These are phyloP conservation scores for Ammodytes dubius DNA, from an alignment of 2,113 vertebrate genomes.

Conservation along the genomic window DNA sequence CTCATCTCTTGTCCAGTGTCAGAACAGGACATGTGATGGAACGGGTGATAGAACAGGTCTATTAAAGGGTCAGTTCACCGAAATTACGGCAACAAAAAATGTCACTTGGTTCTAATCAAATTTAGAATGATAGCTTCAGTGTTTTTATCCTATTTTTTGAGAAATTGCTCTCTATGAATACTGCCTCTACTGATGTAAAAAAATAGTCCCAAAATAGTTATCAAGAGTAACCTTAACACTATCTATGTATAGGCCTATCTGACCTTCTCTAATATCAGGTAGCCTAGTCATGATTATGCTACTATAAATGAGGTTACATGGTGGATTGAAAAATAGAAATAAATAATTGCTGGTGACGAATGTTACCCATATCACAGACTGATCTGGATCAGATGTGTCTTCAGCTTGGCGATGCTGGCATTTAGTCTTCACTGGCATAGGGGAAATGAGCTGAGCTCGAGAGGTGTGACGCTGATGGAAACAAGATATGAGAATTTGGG, in stretches of 20 bases:
- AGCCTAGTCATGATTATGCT: background rate
- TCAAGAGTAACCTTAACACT: background rate
- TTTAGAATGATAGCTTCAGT: background rate
- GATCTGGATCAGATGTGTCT: conserved; percentile 8
- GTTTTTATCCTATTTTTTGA: background rate
- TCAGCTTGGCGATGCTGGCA: conserved; percentile 12
- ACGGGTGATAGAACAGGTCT: background rate
- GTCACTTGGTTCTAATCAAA: too few relatives aligned
- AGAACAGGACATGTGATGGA: background rate
- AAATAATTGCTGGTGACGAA: conserved; percentile 3
- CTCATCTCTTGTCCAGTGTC: background rate
- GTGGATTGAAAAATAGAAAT: conserved; percentile 6
- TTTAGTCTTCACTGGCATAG: background rate
- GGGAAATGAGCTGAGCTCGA: background rate
- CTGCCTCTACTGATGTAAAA: too few relatives aligned
- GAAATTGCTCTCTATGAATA: background rate
- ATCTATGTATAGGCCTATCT: background rate
- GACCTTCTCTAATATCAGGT: too few relatives aligned
- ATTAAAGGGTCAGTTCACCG: background rate
- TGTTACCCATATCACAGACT: conserved; percentile 20
- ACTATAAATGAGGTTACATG: background rate
- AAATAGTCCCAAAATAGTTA: background rate
- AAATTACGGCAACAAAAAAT: background rate
- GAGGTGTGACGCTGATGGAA: conserved; percentile 1
- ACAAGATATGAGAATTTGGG: conserved; percentile 7